Evolutionary conservation across 2,888 invertebrate genomes (phyloP), one percentile per base, ranked within the genome.

Genomic region (Drosophila nr. perissopoda): DNA sequence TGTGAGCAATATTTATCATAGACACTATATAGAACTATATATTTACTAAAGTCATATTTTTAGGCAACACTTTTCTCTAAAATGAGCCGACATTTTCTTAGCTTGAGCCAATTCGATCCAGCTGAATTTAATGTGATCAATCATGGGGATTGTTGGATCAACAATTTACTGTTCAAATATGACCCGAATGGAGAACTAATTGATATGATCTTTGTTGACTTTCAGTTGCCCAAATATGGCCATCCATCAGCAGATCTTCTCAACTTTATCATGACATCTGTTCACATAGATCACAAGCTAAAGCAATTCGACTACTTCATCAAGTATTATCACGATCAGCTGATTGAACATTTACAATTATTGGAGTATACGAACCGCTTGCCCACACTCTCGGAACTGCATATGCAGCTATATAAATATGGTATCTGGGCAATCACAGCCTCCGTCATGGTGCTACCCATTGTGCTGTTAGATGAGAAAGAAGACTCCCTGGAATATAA

Each of bases 101-200:
- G 67, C 1, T 21, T 68, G 0, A 68, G 70, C 25, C 61, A 59
- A 11, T 48, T 62, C 4, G 79, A 91, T 76, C 81, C 79, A 0
- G 51, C 38, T 7, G 88, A 88, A 4, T 92, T 92, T 18, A 90
- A 87, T 82, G 92, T 91, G 0, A 73, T 93, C 0, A 90, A 88
- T 69, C 92, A 93, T 67, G 92, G 93, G 0, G 91, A 91, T 64
- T 87, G 89, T 31, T 91, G 92, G 92, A 79, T 82, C 16, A 91
- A 92, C 38, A 92, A 92, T 65, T 65, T 92, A 13, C 88, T 92
- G 36, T 93, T 93, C 16, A 88, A 91, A 56, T 75, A 88, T 38
- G 77, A 73, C 8, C 34, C 70, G 2, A 74, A 86, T 16, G 90
- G 86, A 0, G 79, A 85, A n/a, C 34, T 87, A 8, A 54, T 76